These are phyloP conservation scores for Dendrocincla fuliginosa DNA, from an alignment of 2,797 vertebrate species.

Conservation along the genomic window DNA sequence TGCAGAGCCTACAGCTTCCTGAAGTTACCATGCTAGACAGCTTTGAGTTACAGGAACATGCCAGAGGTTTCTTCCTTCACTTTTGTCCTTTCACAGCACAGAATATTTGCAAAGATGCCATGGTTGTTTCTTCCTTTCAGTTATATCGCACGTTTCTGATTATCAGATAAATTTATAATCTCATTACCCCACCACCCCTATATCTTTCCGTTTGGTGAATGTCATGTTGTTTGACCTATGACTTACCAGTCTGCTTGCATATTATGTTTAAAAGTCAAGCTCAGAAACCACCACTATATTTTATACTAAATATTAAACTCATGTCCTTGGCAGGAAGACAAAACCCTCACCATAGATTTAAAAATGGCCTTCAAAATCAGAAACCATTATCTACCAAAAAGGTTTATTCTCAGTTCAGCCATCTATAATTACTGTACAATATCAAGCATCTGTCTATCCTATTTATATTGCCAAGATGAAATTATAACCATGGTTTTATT, in stretches of 20 bases:
- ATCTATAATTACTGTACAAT: slow-evolving; percentile 73
- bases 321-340: slow-evolving; percentile 65
- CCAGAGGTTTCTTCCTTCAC: background rate
- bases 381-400: slow-evolving; percentile 64
- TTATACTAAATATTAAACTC: slow-evolving; percentile 74
- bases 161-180: slow-evolving; percentile 22
- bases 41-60: background rate
- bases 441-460: slow-evolving; percentile 74
- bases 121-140: background rate
- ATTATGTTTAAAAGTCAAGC: slow-evolving; percentile 64
- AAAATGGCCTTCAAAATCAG: slow-evolving; percentile 68
- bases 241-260: slow-evolving; percentile 48
- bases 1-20: background rate
- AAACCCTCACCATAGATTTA: slow-evolving; percentile 49
- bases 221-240: slow-evolving; percentile 52
- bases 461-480: slow-evolving; percentile 75
- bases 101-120: background rate
- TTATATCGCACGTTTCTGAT: background rate
- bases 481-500: slow-evolving; percentile 70
- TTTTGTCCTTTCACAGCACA: background rate
- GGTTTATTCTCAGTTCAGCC: slow-evolving; percentile 71
- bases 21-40: background rate
- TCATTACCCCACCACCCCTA: background rate
- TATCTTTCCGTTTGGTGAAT: slow-evolving; percentile 35
- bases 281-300: slow-evolving; percentile 49